Base-by-base conservation (phyloP, 2,797 vertebrate genomes). In the Clarias pachynema region DNA sequence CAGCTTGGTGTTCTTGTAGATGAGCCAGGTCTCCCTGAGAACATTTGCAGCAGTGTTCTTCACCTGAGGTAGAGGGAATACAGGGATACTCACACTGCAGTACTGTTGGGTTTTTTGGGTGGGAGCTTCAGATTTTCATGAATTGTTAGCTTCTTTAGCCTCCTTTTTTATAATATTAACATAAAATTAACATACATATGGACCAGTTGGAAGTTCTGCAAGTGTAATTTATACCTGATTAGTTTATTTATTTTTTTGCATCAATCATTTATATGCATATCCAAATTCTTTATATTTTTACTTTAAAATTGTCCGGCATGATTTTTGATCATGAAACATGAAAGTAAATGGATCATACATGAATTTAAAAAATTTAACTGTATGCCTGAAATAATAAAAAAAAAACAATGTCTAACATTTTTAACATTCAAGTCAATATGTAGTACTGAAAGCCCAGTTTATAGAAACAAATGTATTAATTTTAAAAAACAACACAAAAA, bases 1-100 rank as follows among this genome's bases (percentile, higher is more conserved):
- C 90, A 99, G 95, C 93, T 99, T 99, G 93, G 98, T 99, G 89
- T 97, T 99, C 96, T 99, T 99, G 94, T 99, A 99, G 95, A 99
- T 99, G 95, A 99, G 97, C 98, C 98, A 99, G 89, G 98, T 99
- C 97, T 99, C 98, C 98, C 98, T 99, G 98, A 99, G 98, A 96
- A 99, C 98, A 92, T 99, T 99, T 93, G 98, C 98, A 91, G 98
- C 98, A 94, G 98, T 99, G 91, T 99, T 99, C 97, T 99, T 99
- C 92, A 99, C 98, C 98, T 99, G 91, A 88, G 84, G 89, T 89
- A 89, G 91, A 93, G 40, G 34, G 59, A 65, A 68, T 2, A 63
- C 40, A 62, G 0, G 16, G n/a, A 75, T 4, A 95, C 97, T 96
- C 53, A 14, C 29, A 34, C 29, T 1, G 29, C 53, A 77, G 53